Evolutionary conservation across 2,797 vertebrate species (phyloP), one percentile per base, ranked within the genome.

Genomic region (Naso thynnoides): DNA sequence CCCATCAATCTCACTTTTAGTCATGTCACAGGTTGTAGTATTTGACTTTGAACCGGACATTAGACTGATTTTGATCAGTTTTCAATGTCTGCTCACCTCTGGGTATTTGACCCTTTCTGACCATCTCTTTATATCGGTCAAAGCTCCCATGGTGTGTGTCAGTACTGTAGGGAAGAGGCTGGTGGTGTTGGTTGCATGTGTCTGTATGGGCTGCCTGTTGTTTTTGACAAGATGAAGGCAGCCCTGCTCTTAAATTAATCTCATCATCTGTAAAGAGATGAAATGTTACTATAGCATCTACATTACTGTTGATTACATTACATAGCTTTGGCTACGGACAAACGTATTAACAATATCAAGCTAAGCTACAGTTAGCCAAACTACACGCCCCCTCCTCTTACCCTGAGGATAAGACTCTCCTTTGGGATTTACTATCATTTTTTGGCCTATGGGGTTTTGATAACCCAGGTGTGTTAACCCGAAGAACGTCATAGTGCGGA

Each of bases 401-500:
- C 91, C 84, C 52, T 29, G 48, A 19, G 47, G 2, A 5, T 26
- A 38, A 50, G 61, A 26, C 41, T 50, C 47, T 74, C 11, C 70
- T 61, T 24, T 48, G 6, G 26, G 26, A 57, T 62, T 76, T 15
- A 65, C 29, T 2, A 84, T 33, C 87, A 86, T 64, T 36, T 86
- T 89, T 27, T 90, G 82, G 0, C 39, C 78, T 72, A 95, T 89
- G 2, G 93, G 88, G 71, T 93, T 84, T 75, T 96, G 94, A 79
- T 94, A 94, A 8, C 95, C 95, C 62, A 95, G 24, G 8, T 85
- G 60, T 55, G 93, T 91, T 8, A 95, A 59, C 38, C 94, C 94
- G 72, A 96, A 96, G 82, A 95, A 96, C 49, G 95, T 86, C 96
- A 96, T 96, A 0, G 6, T 19, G 24, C 1, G 11, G 15, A 6